Conservation (phyloP, 2,113 vertebrate species). For the Monopterus albus region DNA sequence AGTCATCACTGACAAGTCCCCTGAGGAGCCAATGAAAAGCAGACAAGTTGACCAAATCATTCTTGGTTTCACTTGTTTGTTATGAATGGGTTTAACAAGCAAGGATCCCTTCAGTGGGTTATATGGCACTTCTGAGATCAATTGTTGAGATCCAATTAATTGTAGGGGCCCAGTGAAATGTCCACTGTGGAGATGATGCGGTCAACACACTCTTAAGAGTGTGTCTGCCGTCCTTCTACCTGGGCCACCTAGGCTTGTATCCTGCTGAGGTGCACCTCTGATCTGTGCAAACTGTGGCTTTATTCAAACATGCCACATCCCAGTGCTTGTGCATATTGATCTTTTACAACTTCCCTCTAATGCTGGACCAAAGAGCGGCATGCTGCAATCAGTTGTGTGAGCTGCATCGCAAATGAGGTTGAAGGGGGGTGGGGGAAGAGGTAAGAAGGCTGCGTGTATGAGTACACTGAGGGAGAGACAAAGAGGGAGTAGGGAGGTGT, state of each 20-base stretch:
- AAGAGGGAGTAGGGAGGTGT: conserved; percentile 55
- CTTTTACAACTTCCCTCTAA: conserved; percentile 69
- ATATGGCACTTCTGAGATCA: conserved; percentile 43
- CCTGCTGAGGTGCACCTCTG: conserved; percentile 5
- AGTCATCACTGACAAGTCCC: conserved; percentile 26
- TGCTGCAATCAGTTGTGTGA: conserved; percentile 83
- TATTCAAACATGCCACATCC: conserved; percentile 9
- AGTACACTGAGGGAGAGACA: conserved; percentile 57
- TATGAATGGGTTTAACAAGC: conserved; percentile 19
- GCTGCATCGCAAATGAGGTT: conserved; percentile 82
- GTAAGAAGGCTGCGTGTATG: conserved; percentile 57
- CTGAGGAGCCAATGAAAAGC: conserved; percentile 23
- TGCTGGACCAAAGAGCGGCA: conserved; percentile 66
- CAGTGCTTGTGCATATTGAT: conserved; percentile 73
- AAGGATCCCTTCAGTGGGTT: conserved; percentile 18
- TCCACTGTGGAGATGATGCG: conserved; percentile 15
- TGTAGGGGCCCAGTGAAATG: conserved; percentile 4
- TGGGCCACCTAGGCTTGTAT: background rate
- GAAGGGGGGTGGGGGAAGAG: conserved; percentile 29
- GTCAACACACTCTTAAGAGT: conserved; percentile 29
- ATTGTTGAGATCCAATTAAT: conserved; percentile 53
- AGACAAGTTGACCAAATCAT: conserved; percentile 37
- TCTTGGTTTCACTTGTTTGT: conserved; percentile 9
- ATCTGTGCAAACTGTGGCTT: conserved; percentile 30
- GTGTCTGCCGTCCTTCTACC: background rate